phyloP scores from a whole-genome alignment of 2,113 vertebrate species.

The Thryonomys swinderianus region DNA sequence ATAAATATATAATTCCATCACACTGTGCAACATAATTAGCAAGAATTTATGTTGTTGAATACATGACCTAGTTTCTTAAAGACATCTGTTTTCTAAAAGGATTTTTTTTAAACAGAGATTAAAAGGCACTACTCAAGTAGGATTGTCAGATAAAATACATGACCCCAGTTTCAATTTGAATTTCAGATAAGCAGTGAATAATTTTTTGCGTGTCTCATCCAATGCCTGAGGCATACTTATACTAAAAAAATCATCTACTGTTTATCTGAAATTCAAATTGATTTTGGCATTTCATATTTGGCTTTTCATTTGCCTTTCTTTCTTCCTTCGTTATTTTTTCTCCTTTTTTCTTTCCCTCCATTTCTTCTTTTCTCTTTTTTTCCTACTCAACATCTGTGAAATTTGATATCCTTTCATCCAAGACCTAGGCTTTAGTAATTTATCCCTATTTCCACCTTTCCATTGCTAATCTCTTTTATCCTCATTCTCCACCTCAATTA shows the following conservation, averaged over 20 bases:
- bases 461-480: background rate
- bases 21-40: conserved; percentile 52
- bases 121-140: conserved; percentile 36
- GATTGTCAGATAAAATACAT: conserved; percentile 38
- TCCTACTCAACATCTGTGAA: background rate
- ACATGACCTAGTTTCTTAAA: conserved; percentile 72
- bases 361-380: no score
- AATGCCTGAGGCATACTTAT: background rate
- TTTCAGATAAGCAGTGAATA: conserved; percentile 32
- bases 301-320: background rate
- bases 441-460: background rate
- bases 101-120: conserved; percentile 59
- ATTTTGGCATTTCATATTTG: background rate
- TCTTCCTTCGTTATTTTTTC: background rate
- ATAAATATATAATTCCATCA: conserved; percentile 47
- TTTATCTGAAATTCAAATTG: conserved; percentile 26
- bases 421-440: background rate
- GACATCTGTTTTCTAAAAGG: conserved; percentile 74
- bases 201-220: background rate
- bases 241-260: background rate
- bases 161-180: conserved; percentile 25
- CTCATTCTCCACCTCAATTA: background rate
- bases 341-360: no score
- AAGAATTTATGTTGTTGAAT: conserved; percentile 58
- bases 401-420: background rate